Evolutionary conservation across 2,888 invertebrate species (phyloP).

Genomic region (Apotomis betuletana): DNA sequence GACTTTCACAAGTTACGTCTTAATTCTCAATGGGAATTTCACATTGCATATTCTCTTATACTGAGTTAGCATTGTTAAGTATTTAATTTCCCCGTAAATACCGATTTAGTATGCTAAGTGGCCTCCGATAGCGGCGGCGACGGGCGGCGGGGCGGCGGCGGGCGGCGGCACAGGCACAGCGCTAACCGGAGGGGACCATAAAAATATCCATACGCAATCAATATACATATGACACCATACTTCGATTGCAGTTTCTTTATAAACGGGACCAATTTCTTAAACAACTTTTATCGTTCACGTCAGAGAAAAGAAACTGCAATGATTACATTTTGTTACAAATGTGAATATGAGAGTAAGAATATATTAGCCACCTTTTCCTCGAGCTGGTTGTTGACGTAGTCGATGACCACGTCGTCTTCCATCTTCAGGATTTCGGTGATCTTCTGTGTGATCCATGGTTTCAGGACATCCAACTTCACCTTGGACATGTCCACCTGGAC

Average conservation of each 20-base stretch:
- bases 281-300: not conserved
- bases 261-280: conserved; percentile 20
- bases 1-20: conserved; percentile 54
- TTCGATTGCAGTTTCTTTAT: conserved; percentile 80
- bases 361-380: conserved; percentile 92
- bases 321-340: conserved; percentile 74
- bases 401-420: conserved; percentile 99
- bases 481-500: conserved; percentile 96
- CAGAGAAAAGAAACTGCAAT: conserved; percentile 78
- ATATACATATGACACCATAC: conserved; percentile 76
- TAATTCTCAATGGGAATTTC: conserved; percentile 59
- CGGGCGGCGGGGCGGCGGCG: conserved; percentile 67
- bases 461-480: conserved; percentile 98
- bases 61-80: conserved; percentile 77
- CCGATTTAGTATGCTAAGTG: conserved; percentile 81
- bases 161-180: conserved; percentile 69
- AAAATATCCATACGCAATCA: conserved; percentile 84
- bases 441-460: conserved; percentile 99
- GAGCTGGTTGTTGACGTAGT: conserved; percentile 99
- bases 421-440: conserved; percentile 98
- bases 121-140: conserved; percentile 78
- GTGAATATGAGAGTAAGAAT: conserved; percentile 50
- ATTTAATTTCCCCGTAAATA: conserved; percentile 83
- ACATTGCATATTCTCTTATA: conserved; percentile 62
- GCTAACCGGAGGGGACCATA: conserved; percentile 82